Conservation (phyloP, 2,797 vertebrate genomes). For the Pelochelys cantorii region DNA sequence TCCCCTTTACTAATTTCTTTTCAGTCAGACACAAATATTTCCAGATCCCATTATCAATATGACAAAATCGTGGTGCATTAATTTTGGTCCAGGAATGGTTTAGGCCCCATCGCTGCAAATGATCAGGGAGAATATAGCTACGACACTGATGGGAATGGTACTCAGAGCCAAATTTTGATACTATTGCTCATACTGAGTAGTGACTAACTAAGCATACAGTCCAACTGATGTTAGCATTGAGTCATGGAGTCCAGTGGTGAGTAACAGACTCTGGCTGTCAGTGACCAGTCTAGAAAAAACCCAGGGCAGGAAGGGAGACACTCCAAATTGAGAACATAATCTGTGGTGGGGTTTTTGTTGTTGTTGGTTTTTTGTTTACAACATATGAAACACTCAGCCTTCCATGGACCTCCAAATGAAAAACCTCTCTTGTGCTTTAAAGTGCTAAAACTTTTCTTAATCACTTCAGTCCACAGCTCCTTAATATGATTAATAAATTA, state of each 20-base stretch:
- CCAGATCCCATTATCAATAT: constrained; percentile 1
- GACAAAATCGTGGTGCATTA: constrained; percentile 39
- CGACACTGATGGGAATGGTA: background rate
- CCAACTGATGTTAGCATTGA: background rate
- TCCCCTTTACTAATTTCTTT: constrained; percentile 4
- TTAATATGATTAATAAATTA: constrained; percentile 76
- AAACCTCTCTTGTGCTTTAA: constrained; percentile 10
- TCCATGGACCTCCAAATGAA: background rate
- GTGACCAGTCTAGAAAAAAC: background rate
- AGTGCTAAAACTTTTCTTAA: constrained; percentile 59
- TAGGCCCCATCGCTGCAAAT: constrained; percentile 47
- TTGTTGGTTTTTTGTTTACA: background rate
- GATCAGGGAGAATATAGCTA: constrained; percentile 10
- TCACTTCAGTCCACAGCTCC: constrained; percentile 62
- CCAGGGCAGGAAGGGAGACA: background rate
- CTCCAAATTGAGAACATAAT: background rate
- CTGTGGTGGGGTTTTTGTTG: too few species aligned
- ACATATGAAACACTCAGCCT: background rate
- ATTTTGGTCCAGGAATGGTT: constrained; percentile 16
- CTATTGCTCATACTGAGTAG: background rate
- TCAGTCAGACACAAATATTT: constrained; percentile 26
- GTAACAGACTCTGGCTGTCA: constrained; percentile 12
- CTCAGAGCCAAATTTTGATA: background rate
- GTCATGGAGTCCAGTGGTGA: background rate
- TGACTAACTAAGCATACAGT: background rate